Evolutionary conservation across 2,888 invertebrate species (phyloP).

Genomic region (Emesis russula): DNA sequence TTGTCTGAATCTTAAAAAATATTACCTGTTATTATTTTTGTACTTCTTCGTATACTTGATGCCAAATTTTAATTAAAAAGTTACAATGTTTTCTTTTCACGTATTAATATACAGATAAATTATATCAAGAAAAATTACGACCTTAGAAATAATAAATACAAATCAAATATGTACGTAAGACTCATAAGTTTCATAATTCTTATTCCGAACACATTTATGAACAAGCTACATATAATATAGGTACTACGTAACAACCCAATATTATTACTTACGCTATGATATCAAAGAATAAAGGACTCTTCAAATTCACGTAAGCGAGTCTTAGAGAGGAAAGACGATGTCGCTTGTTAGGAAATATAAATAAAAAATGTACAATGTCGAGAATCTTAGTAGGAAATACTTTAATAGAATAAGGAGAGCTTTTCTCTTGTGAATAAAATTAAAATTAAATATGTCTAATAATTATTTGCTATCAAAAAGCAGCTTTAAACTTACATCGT

Average conservation of each 20-base stretch:
- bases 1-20: too few species aligned
- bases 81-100: too few species aligned
- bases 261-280: slow-evolving; percentile 43
- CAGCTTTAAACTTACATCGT: too few species aligned
- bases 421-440: neutral
- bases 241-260: slow-evolving; percentile 12
- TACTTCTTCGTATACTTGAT: too few species aligned
- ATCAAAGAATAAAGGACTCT: slow-evolving; percentile 49
- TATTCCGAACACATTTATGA: neutral
- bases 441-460: too few species aligned
- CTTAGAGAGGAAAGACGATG: slow-evolving; percentile 43
- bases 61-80: too few species aligned
- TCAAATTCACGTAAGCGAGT: slow-evolving; percentile 43
- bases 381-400: neutral
- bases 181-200: neutral
- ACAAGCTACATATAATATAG: neutral
- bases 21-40: too few species aligned
- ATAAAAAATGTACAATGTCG: slow-evolving; percentile 18
- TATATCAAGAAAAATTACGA: too few species aligned
- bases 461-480: too few species aligned
- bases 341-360: slow-evolving; percentile 26
- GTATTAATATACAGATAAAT: too few species aligned
- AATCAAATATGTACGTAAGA: too few species aligned
- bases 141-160: too few species aligned
- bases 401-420: neutral